Evolutionary conservation across 2,113 vertebrate species (phyloP), one percentile per base, ranked within the genome.

Genomic region (Cebidichthys violaceus): DNA sequence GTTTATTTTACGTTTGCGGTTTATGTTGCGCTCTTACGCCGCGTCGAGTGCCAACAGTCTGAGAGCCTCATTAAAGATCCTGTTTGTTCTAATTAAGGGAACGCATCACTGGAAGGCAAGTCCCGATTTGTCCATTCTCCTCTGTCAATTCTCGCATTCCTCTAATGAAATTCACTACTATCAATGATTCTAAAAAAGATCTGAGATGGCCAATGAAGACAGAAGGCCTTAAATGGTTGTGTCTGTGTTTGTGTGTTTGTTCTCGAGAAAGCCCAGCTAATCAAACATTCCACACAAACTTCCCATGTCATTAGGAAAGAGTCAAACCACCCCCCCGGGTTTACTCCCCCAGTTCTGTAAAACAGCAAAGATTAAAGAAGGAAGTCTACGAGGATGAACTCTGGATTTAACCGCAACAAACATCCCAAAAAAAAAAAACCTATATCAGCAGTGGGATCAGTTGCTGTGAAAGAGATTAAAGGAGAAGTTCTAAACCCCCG

Each of bases 231-330:
- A 75, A 60, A 84, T 52, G 52, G 29, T 4, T 43, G 43, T 31
- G 35, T 69, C 35, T 7, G 29, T 71, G 50, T 72, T 71, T 70
- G 24, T 70, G 69, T 71, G 45, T 75, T 70, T 77, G 35, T 20
- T 73, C 22, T 9, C 54, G 75, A 64, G 66, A 75, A 59, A 67
- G 61, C 77, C 24, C 35, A 74, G 57, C 39, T 66, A 6, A 75
- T 86, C 37, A 47, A 31, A 61, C 77, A 75, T 77, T 79, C 86
- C 79, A 79, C 89, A 79, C 47, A 87, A 76, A 39, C 72, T 89
- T 94, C 89, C 84, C 92, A 93, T 85, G 84, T 83, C 22, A 11
- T 83, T 70, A 20, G 41, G n/a, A 4, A 74, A 61, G 86, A 81
- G 71, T 69, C 18, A 77, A 77, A 33, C 33, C 29, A 3, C 29